Percentiles rank a stretch among this genome's conserved stretches.
These are phyloP conservation scores for Cladopsammia gracilis DNA, from an alignment of 64 coral and sea anemone genomes.

Conservation along the genomic window DNA sequence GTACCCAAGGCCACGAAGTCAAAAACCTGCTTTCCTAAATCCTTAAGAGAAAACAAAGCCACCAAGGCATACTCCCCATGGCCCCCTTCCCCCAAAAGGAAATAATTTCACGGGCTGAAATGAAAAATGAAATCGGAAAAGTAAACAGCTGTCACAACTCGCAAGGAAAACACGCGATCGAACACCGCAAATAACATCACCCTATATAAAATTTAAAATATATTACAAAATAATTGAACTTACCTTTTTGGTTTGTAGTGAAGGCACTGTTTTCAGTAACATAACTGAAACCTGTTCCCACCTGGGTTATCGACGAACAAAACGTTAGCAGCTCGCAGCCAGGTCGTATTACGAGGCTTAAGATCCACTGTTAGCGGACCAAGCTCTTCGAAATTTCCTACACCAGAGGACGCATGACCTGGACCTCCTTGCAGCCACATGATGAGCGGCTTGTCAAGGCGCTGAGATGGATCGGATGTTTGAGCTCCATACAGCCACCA, in stretches of 20 bases:
- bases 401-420: conserved; percentile 86
- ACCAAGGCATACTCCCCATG: too few species aligned
- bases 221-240: not conserved
- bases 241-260: conserved; percentile 89
- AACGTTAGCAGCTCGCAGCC: conserved; percentile 88
- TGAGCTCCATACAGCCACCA: conserved; percentile 96
- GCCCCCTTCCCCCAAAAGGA: too few species aligned
- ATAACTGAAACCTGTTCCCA: conserved; percentile 90
- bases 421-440: conserved; percentile 99
- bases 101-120: too few species aligned
- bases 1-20: too few species aligned
- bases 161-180: too few species aligned
- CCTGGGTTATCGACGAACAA: conserved; percentile 98
- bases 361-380: conserved; percentile 85
- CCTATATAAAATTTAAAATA: too few species aligned
- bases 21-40: too few species aligned
- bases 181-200: too few species aligned
- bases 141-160: too few species aligned
- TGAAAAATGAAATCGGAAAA: too few species aligned
- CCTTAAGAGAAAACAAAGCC: too few species aligned
- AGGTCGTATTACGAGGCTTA: conserved; percentile 81
- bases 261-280: conserved; percentile 84
- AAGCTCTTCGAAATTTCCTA: conserved; percentile 96
- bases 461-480: conserved; percentile 6
- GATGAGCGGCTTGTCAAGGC: conserved; percentile 74